A percentile compares a stretch with the other conserved stretches of the same genome.
Evolutionary conservation across 2,797 vertebrate species (phyloP).

Genomic region (Chelonia mydas): DNA sequence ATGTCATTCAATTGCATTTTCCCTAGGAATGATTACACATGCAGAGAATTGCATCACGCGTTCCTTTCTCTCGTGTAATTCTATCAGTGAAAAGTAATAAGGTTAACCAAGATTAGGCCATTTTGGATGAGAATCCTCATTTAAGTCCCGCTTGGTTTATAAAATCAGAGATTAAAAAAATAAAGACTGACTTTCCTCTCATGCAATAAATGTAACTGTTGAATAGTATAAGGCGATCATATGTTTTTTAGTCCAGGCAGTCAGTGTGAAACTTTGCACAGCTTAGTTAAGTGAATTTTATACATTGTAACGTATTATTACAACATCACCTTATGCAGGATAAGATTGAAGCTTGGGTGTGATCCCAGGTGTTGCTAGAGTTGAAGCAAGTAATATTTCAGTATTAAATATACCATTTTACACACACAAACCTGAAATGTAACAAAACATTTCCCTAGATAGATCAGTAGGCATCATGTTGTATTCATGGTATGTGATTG

Average conservation of each 20-base stretch:
- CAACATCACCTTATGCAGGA: conserved; percentile 23
- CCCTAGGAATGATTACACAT: conserved; percentile 1
- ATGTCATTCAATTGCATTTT: conserved; percentile 1
- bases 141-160: background rate
- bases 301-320: conserved; percentile 29
- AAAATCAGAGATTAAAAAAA: conserved; percentile 3
- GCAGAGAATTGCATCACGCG: background rate
- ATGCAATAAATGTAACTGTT: conserved; percentile 2
- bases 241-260: conserved; percentile 26
- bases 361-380: conserved; percentile 63
- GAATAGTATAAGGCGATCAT: conserved; percentile 9
- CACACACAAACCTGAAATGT: conserved; percentile 56
- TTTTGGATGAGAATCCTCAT: background rate
- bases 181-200: conserved; percentile 1
- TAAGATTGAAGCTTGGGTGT: conserved; percentile 62
- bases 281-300: conserved; percentile 34
- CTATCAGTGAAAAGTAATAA: background rate
- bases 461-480: conserved; percentile 56
- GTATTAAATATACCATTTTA: conserved; percentile 70
- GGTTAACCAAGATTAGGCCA: background rate
- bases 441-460: conserved; percentile 64
- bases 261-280: conserved; percentile 27
- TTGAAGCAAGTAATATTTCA: conserved; percentile 71
- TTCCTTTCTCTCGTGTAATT: conserved; percentile 10
- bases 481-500: conserved; percentile 58